Evolutionary conservation across 1,140 invertebrate species (phyloP).

Genomic region (Eriocheir sinensis): DNA sequence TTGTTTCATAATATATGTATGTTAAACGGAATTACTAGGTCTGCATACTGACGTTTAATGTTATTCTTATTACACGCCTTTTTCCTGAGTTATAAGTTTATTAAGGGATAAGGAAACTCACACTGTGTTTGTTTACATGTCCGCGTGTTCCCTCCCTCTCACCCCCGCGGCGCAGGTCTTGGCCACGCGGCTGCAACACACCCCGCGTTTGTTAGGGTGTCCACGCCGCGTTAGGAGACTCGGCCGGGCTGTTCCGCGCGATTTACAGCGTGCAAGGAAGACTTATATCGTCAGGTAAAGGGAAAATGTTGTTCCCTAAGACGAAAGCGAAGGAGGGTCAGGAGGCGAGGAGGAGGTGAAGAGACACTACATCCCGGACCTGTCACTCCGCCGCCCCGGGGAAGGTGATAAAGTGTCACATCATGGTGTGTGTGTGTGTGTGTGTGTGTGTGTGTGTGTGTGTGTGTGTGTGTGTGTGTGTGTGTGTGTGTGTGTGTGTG

Average conservation of each 20-base stretch:
- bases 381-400: not conserved
- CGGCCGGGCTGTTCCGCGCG: not conserved
- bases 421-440: not conserved
- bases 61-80: not conserved
- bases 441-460: no score
- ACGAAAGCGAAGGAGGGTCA: not conserved
- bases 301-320: not conserved
- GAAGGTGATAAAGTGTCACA: not conserved
- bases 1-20: no score
- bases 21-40: no score
- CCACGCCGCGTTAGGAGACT: not conserved
- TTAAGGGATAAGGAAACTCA: no score
- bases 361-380: not conserved
- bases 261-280: not conserved
- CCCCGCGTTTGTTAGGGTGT: not conserved
- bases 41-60: no score
- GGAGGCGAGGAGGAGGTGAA: not conserved
- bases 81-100: not conserved
- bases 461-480: no score
- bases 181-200: not conserved
- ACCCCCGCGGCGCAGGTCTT: not conserved
- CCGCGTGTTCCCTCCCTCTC: not conserved
- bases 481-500: no score
- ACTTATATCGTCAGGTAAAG: not conserved
- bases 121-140: not conserved